A percentile compares a stretch with the other conserved stretches of the same genome.
Conservation (phyloP, 2,888 invertebrate species). For the Tipula vernalis region DNA sequence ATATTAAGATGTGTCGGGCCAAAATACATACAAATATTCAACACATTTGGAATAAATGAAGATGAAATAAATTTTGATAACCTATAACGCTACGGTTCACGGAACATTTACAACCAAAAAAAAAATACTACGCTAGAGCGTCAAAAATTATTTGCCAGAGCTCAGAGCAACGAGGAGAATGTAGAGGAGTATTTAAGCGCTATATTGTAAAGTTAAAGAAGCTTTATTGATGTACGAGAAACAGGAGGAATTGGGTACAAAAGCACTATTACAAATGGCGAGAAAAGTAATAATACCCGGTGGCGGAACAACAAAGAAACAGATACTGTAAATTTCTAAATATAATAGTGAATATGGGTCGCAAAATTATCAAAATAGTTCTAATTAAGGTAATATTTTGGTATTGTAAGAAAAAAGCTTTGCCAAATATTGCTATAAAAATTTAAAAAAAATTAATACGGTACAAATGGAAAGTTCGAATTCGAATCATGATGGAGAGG, state of each 20-base stretch:
- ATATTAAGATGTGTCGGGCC: too few species aligned
- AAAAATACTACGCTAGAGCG: background rate
- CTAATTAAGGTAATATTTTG: background rate
- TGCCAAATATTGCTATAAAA: background rate
- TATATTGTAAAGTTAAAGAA: background rate
- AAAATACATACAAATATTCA: too few species aligned
- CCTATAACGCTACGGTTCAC: background rate
- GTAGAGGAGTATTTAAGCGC: background rate
- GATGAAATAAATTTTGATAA: too few species aligned
- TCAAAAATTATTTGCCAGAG: background rate
- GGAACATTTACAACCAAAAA: background rate
- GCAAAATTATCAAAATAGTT: background rate
- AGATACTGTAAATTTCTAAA: background rate
- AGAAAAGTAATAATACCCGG: background rate
- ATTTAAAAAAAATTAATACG: background rate
- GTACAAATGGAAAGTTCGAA: background rate
- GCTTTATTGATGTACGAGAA: background rate
- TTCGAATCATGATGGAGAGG: background rate
- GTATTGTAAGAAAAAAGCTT: background rate
- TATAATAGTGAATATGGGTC: background rate
- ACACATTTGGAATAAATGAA: too few species aligned
- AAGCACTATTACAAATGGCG: background rate
- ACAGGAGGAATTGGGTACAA: background rate
- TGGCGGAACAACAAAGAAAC: background rate
- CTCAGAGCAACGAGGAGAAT: background rate